Percentiles rank a stretch among this genome's conserved stretches.
These are phyloP conservation scores for Ateles fusciceps DNA, from an alignment of 2,797 vertebrate species.

Conservation along the genomic window DNA sequence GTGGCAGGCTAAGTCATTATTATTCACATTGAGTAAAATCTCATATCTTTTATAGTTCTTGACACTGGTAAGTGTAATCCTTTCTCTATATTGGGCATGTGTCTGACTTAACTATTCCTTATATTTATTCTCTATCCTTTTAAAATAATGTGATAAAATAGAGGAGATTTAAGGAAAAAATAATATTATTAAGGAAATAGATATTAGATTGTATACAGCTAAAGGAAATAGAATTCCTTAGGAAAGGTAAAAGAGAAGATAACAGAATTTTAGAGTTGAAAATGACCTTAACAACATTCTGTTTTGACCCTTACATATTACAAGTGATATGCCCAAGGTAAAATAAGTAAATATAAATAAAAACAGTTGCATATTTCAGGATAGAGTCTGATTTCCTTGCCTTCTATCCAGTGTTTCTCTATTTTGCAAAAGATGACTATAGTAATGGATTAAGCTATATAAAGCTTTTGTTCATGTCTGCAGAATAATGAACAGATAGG, in stretches of 20 bases:
- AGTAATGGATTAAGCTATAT: neutral
- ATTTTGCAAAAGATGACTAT: neutral
- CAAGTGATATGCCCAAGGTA: neutral
- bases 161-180: neutral
- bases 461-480: neutral
- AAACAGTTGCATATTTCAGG: neutral
- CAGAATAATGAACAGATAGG: neutral
- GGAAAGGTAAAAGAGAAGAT: neutral
- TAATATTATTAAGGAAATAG: neutral
- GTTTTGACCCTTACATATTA: neutral
- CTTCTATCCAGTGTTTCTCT: neutral
- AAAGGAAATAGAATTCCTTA: neutral
- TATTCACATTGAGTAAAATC: neutral
- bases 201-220: neutral
- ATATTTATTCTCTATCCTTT: neutral
- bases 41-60: neutral
- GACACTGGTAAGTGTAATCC: neutral
- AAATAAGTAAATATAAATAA: neutral
- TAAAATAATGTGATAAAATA: neutral
- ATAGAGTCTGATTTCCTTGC: neutral
- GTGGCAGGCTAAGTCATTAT: neutral
- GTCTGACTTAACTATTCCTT: neutral
- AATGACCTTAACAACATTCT: neutral
- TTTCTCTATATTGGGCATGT: neutral
- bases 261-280: neutral